phyloP scores from a whole-genome alignment of 2,113 vertebrate genomes.

The Sminthopsis crassicaudata region DNA sequence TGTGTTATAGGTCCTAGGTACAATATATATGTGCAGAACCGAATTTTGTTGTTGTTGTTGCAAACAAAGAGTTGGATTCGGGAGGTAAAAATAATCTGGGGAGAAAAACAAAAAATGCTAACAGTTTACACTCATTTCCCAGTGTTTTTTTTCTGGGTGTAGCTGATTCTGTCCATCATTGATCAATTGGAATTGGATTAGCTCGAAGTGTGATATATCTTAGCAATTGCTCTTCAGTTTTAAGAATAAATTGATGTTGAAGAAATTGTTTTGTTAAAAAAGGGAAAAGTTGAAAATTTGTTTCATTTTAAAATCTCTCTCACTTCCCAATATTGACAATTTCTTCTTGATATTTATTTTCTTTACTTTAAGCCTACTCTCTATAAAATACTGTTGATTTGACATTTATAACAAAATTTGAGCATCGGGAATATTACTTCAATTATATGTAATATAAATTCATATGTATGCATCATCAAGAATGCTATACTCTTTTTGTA shows the following conservation, averaged over 20 bases:
- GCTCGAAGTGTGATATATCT: neutral
- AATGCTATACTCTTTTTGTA: neutral
- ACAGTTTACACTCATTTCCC: too few species aligned
- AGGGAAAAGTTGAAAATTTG: neutral
- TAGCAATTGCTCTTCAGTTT: neutral
- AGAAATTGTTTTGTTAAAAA: neutral
- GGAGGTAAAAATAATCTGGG: too few species aligned
- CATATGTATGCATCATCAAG: neutral
- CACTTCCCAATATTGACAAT: neutral
- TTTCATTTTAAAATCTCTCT: neutral
- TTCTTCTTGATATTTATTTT: neutral
- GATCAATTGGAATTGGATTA: too few species aligned
- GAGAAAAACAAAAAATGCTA: too few species aligned
- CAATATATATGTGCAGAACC: too few species aligned
- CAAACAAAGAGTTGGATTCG: too few species aligned
- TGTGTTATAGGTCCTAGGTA: too few species aligned
- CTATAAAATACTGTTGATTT: neutral
- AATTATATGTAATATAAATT: neutral
- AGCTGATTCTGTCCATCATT: too few species aligned
- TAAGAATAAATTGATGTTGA: neutral
- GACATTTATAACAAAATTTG: neutral
- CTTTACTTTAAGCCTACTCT: neutral
- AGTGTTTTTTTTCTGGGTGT: too few species aligned
- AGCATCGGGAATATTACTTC: neutral
- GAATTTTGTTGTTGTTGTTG: too few species aligned